These are phyloP conservation scores for Mola mola DNA, from an alignment of 2,113 vertebrate species.

Conservation along the genomic window DNA sequence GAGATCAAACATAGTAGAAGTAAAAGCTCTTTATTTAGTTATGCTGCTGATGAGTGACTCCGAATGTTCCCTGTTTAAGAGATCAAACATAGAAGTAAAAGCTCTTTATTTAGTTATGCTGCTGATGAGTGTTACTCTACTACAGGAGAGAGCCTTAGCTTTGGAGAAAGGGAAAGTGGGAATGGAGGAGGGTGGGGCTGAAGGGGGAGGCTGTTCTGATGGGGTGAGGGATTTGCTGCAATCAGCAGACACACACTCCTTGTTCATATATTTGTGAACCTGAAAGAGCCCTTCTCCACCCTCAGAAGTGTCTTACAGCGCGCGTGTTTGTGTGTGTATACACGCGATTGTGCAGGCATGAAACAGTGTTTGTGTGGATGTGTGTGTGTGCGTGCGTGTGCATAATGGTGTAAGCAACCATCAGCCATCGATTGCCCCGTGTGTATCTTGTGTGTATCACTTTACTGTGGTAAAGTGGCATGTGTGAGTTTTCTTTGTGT, in stretches of 20 bases:
- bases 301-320: conserved; percentile 76
- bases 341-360: conserved; percentile 43
- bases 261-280: conserved; percentile 49
- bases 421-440: no score
- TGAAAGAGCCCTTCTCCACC: conserved; percentile 58
- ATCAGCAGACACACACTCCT: conserved; percentile 51
- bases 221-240: conserved; percentile 38
- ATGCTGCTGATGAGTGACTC: conserved; percentile 60
- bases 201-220: conserved; percentile 13
- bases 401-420: no score
- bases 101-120: conserved; percentile 61
- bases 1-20: conserved; percentile 36
- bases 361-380: conserved; percentile 39
- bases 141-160: conserved; percentile 60
- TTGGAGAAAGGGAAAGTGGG: conserved; percentile 41
- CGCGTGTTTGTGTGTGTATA: conserved; percentile 17
- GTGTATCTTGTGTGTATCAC: conserved; percentile 53
- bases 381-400: not conserved
- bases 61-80: conserved; percentile 38
- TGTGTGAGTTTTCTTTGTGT: conserved; percentile 70
- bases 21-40: conserved; percentile 55
- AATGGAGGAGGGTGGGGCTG: conserved; percentile 8
- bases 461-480: conserved; percentile 64
- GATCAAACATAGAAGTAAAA: conserved; percentile 37
- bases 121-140: conserved; percentile 54